Base-by-base conservation (phyloP, 2,888 invertebrate genomes). In the Tetheella fluctuosa region DNA sequence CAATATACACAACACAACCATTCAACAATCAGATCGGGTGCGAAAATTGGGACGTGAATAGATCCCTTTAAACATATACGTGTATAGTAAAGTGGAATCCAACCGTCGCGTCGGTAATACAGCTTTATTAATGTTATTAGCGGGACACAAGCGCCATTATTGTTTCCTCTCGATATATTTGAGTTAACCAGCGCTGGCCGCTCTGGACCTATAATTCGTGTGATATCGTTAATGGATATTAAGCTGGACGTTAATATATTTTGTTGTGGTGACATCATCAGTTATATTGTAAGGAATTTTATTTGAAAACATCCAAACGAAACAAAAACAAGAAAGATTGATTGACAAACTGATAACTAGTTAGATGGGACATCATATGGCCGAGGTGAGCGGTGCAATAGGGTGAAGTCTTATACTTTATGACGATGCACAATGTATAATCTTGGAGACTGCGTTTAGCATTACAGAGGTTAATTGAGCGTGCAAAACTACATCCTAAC, bases 161-260 rank as follows among this genome's bases (percentile, higher is more conserved):
- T 48, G 48, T 48, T 20, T 48, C 20, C 48, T 48, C 48, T 48
- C 48, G 10, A 48, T 48, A 48, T 48, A 48, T 48, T 48, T 48
- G 48, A 48, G n/a, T 48, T 48, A 48, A 48, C n/a, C 48, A 20
- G 17, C 20, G 48, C 10, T 20, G 8, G 48, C 48, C 20, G 48
- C 17, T 20, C 20, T 20, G 20, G 48, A 7, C n/a, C 42, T 20
- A 48, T 48, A 20, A 48, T 48, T 48, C 48, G 48, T n/a, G 48
- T 48, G 48, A 17, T 48, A 48, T 20, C 48, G 48, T 48, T 48
- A 48, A 48, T 48, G 48, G 48, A 48, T 7, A 48, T 20, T 20
- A n/a, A 48, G 48, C 48, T 48, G 48, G 20, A 48, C 48, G 20
- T n/a, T 48, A 48, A 48, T 48, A 34, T 34, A 13, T 34, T 34